phyloP scores from a whole-genome alignment of 1,140 invertebrate species.

The Drosophila suzukii region DNA sequence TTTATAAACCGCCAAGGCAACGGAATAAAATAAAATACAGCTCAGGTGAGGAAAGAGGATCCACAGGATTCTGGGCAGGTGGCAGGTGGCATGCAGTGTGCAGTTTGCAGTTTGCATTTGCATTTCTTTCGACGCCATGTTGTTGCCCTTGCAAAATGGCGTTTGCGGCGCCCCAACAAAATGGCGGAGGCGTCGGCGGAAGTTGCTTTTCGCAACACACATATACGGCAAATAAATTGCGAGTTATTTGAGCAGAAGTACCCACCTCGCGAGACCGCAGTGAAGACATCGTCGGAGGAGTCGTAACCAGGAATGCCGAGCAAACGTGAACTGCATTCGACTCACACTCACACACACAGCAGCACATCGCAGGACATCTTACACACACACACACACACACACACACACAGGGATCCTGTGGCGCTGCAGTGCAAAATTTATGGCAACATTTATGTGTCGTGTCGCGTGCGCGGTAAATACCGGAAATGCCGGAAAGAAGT shows the following conservation, averaged over 20 bases:
- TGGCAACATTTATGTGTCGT: constrained; percentile 83
- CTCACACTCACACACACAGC: not conserved
- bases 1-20: constrained; percentile 75
- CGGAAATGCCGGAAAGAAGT: constrained; percentile 82
- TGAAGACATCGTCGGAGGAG: constrained; percentile 58
- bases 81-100: constrained; percentile 15
- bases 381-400: not conserved
- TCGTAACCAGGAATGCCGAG: constrained; percentile 55
- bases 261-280: constrained; percentile 64
- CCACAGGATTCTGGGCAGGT: constrained; percentile 52
- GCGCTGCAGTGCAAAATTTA: constrained; percentile 73
- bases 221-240: constrained; percentile 70
- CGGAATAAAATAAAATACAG: constrained; percentile 69
- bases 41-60: constrained; percentile 22
- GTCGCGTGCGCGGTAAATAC: constrained; percentile 83
- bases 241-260: constrained; percentile 77
- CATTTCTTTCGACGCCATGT: constrained; percentile 72
- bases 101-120: constrained; percentile 50
- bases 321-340: constrained; percentile 67
- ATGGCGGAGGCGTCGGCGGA: constrained; percentile 81
- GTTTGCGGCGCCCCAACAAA: constrained; percentile 76
- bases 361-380: not conserved
- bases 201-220: constrained; percentile 77
- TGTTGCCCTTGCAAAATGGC: constrained; percentile 76
- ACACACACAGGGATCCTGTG: constrained; percentile 36